A percentile compares a stretch with the other conserved stretches of the same genome.
phyloP scores from a whole-genome alignment of 2,888 invertebrate genomes.

The Chrysolina oricalcia region DNA sequence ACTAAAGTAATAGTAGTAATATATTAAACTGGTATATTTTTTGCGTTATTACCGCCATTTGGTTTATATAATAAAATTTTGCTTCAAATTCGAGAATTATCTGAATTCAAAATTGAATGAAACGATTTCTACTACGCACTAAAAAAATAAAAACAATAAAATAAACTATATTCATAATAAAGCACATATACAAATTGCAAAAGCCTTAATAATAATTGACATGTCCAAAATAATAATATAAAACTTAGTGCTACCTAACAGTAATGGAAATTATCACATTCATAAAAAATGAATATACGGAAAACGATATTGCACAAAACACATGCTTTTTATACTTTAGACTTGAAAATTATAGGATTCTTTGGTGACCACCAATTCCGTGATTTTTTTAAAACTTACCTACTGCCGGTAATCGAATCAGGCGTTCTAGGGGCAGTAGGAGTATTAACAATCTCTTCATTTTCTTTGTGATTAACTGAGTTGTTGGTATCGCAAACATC shows the following conservation, averaged over 20 bases:
- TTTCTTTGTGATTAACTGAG: constrained; percentile 68
- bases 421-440: constrained; percentile 81
- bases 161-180: constrained; percentile 19
- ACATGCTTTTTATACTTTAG: constrained; percentile 36
- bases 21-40: too few species aligned
- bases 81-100: too few species aligned
- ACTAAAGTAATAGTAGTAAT: too few species aligned
- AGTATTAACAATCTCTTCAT: constrained; percentile 73
- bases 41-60: too few species aligned
- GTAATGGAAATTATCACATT: constrained; percentile 16
- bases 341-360: constrained; percentile 36
- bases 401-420: constrained; percentile 71
- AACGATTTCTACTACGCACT: neutral
- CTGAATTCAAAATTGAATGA: neutral
- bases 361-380: constrained; percentile 34
- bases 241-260: neutral
- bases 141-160: neutral
- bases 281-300: constrained; percentile 7
- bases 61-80: too few species aligned
- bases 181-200: constrained; percentile 18
- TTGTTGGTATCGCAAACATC: constrained; percentile 69
- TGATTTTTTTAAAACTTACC: constrained; percentile 65
- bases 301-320: constrained; percentile 4
- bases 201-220: constrained; percentile 19
- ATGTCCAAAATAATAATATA: neutral